Base-by-base conservation (phyloP, 1,140 invertebrate species). In the Pseudobourletiella spinata region DNA sequence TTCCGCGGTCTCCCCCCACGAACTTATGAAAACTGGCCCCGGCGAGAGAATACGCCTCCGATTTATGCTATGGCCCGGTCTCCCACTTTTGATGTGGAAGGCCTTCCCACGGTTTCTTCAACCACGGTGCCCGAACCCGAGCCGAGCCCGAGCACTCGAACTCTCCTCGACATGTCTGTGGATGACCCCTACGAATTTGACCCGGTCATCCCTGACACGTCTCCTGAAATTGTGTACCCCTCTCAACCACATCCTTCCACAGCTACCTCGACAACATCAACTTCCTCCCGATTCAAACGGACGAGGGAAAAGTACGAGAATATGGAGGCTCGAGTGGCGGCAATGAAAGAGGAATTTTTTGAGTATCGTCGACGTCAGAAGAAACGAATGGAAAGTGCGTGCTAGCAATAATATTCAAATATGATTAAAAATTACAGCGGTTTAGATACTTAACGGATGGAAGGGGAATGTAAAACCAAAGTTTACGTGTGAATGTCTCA, bases 111-210 rank as follows among this genome's bases (percentile, higher is more conserved):
- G 20, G 55, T 46, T 3, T 26, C 44, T 11, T 52, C 50, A 1
- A 35, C 61, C 15, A 46, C 58, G 2, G 64, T 66, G 26, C 70
- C 66, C 11, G 44, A 52, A 6, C 65, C 66, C 24, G 67, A 70
- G 32, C 59, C 65, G 48, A 65, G 59, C 60, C 71, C 70, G 22
- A 57, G 60, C 43, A 67, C 70, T 39, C 63, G 67, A 60, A 67
- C 70, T 46, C 54, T 71, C 55, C 71, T 86, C 14, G 89, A 93
- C 75, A 83, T 86, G 57, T 93, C 89, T 70, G 91, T 93, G 42
- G 93, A 95, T 75, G 91, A 90, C 48, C 92, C 95, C 74, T 96
- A 95, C 76, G 92, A 95, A 76, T 95, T 94, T 78, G 90, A 94
- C 75, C 84, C 84, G 16, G 81, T 82, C 1, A 83, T 82, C 30